A percentile compares a stretch with the other conserved stretches of the same genome.
Conservation (phyloP, 1,140 invertebrate species). For the Saccostrea glomerata region DNA sequence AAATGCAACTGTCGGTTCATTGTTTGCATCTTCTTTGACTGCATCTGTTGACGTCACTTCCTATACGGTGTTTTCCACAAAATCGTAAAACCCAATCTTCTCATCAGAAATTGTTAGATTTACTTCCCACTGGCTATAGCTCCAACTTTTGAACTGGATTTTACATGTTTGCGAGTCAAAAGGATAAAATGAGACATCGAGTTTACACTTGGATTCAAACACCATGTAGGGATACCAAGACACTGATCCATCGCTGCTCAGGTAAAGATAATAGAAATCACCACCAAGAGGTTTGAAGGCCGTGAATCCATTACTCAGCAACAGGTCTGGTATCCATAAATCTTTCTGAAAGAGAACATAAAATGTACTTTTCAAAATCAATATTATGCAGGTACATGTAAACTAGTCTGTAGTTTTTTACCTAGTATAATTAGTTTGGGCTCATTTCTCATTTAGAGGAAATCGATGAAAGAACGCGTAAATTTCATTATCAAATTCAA, state of each 20-base stretch:
- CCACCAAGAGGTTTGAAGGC: not conserved
- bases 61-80: conserved; percentile 17
- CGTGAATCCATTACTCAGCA: not conserved
- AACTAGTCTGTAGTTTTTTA: no score
- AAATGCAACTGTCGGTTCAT: not conserved
- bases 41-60: not conserved
- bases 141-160: not conserved
- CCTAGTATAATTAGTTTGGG: no score
- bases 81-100: not conserved
- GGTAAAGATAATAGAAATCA: not conserved
- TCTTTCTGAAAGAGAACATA: not conserved
- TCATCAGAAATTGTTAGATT: not conserved
- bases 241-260: not conserved
- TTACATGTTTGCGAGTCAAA: conserved; percentile 12
- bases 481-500: no score
- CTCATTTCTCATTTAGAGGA: no score
- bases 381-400: no score
- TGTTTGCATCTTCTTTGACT: no score
- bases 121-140: not conserved
- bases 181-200: not conserved
- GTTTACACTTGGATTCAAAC: not conserved
- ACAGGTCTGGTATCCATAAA: not conserved
- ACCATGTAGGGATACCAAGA: not conserved
- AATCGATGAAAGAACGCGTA: no score
- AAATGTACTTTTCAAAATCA: not conserved